Evolutionary conservation across 92 coral and sea anemone genomes (phyloP), one percentile per base, ranked within the genome.

Genomic region (Zoanthus sansibaricus): DNA sequence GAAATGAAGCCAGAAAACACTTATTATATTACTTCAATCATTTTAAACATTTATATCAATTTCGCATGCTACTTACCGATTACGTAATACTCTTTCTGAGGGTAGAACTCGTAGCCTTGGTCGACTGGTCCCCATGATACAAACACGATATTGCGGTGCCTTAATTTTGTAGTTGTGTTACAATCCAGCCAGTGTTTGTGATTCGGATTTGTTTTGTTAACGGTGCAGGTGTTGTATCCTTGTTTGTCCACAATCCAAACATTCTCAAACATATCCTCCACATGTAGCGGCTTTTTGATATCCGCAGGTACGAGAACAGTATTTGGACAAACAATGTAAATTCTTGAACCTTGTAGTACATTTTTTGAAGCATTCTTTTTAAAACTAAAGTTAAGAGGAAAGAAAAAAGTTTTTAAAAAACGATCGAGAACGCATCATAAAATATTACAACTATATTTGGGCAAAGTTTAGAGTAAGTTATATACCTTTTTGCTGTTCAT

Each of bases 131-230:
- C 85, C 85, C 85, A 80, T 56, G 66, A 44, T 37, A 59, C 74
- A 68, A 80, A 80, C 17, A 80, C 51, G 16, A 80, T 66, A 62
- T 80, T 80, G 11, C 85, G 85, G 85, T 80, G 85, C 21, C 85
- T 80, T 52, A 80, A 47, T 3, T 18, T 80, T 2, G 85, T 59
- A 32, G 85, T 64, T 1, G 85, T 56, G 62, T 80, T 80, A 45
- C 85, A 80, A 74, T 80, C 66, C n/a, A 80, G 51, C 85, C 85
- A 80, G 42, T 80, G 85, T 49, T 80, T 80, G 48, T 80, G 85
- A 9, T 37, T 80, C 1, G 85, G 85, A 25, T 80, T 80, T 9
- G 85, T 64, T 12, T 11, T 80, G 10, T 80, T 80, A 11, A 80
- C 85, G 7, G 56, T 80, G 51, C 85, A 80, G 20, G 85, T 66